Evolutionary conservation across 2,888 invertebrate species (phyloP), one percentile per base, ranked within the genome.

Genomic region (Lampropteryx suffumata): DNA sequence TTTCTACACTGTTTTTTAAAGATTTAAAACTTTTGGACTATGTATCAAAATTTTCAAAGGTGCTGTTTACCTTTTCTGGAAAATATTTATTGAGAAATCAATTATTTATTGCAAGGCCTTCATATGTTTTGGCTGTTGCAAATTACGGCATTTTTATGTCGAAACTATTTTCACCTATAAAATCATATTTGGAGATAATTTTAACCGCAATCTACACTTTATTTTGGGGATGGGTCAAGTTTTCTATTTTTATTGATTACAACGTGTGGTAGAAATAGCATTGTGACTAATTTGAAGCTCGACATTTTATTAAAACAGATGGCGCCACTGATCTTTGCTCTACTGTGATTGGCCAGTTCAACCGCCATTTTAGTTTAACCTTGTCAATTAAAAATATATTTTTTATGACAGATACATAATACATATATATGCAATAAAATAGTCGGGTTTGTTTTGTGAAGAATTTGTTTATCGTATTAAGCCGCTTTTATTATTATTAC

Each of bases 71-170:
- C 24, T 37, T 53, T 43, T 42, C 32, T 59, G 51, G 55, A 48
- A 49, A 42, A 41, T 57, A 59, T 58, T 56, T 61, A 61, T 60
- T 56, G 45, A 56, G 40, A 50, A 53, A 41, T 36, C 8, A 53
- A 59, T 64, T 59, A 54, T 57, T 55, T 55, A 55, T 62, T 69
- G 68, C 64, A 61, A 58, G 54, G 83, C 89, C 88, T 89, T 88
- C 84, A 89, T 89, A 86, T 89, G 88, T 89, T 89, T 88, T 88
- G 89, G 87, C 79, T 51, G 33, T 50, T 57, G 59, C 49, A 51
- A 50, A n/a, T n/a, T n/a, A n/a, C n/a, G n/a, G n/a, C n/a, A n/a
- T n/a, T 52, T 37, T 37, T 29, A 58, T 65, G 64, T 61, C 69
- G 64, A 69, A 55, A 62, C 59, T 33, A 32, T 69, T 65, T 79